Evolutionary conservation across 1,140 invertebrate species (phyloP).

Genomic region (Magallana angulata): DNA sequence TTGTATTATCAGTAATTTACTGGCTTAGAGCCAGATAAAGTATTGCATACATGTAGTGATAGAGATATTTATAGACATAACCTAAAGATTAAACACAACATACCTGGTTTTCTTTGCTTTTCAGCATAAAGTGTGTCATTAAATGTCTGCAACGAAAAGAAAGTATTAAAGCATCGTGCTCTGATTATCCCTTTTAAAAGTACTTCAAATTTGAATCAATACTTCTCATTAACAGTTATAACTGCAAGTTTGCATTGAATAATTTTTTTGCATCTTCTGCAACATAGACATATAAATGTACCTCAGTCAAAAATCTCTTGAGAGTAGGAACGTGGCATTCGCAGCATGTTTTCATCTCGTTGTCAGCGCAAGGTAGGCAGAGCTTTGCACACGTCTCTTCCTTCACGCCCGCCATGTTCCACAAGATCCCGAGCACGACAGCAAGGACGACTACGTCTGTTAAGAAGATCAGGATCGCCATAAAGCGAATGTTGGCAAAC

Average conservation of each 20-base stretch:
- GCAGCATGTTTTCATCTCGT: neutral
- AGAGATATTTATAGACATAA: too few relatives aligned
- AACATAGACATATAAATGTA: too few relatives aligned
- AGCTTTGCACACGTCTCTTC: slow-evolving; percentile 5
- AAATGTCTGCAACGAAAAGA: neutral
- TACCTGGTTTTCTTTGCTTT: slow-evolving; percentile 25
- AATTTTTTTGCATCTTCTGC: too few relatives aligned
- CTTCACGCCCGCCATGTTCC: neutral
- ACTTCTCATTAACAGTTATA: too few relatives aligned
- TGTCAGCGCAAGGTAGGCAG: neutral
- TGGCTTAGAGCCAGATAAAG: too few relatives aligned
- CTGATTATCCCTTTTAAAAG: too few relatives aligned
- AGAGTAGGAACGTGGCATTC: neutral
- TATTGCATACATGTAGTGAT: too few relatives aligned
- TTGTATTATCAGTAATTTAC: too few relatives aligned
- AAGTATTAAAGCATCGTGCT: too few relatives aligned
- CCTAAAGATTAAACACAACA: neutral
- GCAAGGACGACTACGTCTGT: neutral
- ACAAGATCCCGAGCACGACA: neutral
- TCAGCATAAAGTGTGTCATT: neutral
- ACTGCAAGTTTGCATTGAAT: too few relatives aligned
- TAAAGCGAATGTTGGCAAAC: neutral
- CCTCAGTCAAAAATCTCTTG: neutral
- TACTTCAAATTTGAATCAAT: neutral
- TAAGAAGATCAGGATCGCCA: neutral